phyloP scores from a whole-genome alignment of 64 coral and sea anemone genomes.

The Acropora yongei region DNA sequence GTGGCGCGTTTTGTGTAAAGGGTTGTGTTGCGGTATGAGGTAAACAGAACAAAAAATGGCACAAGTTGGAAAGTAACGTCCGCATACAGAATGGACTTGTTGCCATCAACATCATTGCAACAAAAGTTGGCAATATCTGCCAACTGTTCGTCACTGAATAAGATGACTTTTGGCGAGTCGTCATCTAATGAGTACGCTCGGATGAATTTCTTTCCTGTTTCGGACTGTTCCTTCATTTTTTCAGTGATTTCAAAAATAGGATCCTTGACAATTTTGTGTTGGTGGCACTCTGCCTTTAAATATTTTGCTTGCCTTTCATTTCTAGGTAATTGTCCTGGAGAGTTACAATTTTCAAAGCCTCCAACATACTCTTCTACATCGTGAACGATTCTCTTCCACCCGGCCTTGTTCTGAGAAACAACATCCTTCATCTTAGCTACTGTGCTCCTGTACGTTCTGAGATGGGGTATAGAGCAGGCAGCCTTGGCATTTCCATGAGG shows the following conservation, averaged over 20 bases:
- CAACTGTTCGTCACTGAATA: slow-evolving; percentile 61
- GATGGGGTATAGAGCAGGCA: slow-evolving; percentile 16
- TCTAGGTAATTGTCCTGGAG: slow-evolving; percentile 23
- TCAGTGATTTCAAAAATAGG: slow-evolving; percentile 65
- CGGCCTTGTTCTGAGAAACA: background rate
- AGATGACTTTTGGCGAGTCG: slow-evolving; percentile 59
- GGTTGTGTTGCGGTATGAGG: slow-evolving; percentile 45
- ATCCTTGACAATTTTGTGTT: slow-evolving; percentile 14
- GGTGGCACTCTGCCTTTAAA: slow-evolving; percentile 24
- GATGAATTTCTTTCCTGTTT: slow-evolving; percentile 60
- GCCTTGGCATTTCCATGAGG: slow-evolving; percentile 46
- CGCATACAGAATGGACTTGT: slow-evolving; percentile 37
- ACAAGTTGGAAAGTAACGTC: slow-evolving; percentile 57
- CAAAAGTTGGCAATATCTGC: slow-evolving; percentile 59
- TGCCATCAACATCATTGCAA: slow-evolving; percentile 48
- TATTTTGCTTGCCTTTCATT: slow-evolving; percentile 57
- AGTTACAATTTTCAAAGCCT: slow-evolving; percentile 42
- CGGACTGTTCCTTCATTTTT: slow-evolving; percentile 52
- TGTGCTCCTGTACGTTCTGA: slow-evolving; percentile 43
- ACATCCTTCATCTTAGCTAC: background rate
- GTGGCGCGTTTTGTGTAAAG: slow-evolving; percentile 8
- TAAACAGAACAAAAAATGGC: slow-evolving; percentile 41
- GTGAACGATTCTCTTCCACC: slow-evolving; percentile 15
- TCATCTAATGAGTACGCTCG: slow-evolving; percentile 35
- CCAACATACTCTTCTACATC: slow-evolving; percentile 27